These are phyloP conservation scores for Acrossocheilus wenchowensis DNA, from an alignment of 2,797 vertebrate species.

Conservation along the genomic window DNA sequence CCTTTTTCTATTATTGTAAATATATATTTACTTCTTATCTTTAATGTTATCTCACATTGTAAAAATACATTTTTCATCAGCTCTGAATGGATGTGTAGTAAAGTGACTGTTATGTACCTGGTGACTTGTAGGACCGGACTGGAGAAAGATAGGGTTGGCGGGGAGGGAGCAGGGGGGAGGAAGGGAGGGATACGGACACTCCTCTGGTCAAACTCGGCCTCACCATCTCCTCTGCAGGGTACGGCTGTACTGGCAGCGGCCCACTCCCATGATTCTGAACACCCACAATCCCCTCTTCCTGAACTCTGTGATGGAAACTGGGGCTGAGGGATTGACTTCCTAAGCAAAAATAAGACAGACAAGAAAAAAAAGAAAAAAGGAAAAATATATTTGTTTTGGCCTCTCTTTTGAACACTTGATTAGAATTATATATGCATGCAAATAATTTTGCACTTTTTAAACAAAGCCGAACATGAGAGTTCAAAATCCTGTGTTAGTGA, in stretches of 20 bases:
- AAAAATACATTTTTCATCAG: neutral
- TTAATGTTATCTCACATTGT: neutral
- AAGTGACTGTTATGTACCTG: slow-evolving; percentile 78
- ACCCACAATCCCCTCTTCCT: slow-evolving; percentile 19
- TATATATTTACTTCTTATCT: too few species aligned
- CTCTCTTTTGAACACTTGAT: neutral
- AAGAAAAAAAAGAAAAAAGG: neutral
- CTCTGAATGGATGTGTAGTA: neutral
- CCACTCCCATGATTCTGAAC: slow-evolving; percentile 38
- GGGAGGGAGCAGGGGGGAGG: slow-evolving; percentile 94
- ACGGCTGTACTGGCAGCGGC: slow-evolving; percentile 54
- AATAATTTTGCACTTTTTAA: neutral
- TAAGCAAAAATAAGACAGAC: slow-evolving; percentile 41
- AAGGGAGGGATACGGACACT: slow-evolving; percentile 92
- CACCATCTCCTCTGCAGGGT: slow-evolving; percentile 65
- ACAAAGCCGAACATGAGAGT: neutral
- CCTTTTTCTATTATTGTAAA: neutral
- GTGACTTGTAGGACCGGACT: slow-evolving; percentile 84
- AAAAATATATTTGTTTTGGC: neutral
- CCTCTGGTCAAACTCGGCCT: slow-evolving; percentile 82
- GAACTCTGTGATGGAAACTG: slow-evolving; percentile 56
- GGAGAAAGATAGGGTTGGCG: slow-evolving; percentile 84
- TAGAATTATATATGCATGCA: neutral
- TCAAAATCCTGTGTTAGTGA: neutral
- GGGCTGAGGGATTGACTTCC: slow-evolving; percentile 79